Base-by-base conservation (phyloP, 2,113 vertebrate species). In the Lycaon pictus region DNA sequence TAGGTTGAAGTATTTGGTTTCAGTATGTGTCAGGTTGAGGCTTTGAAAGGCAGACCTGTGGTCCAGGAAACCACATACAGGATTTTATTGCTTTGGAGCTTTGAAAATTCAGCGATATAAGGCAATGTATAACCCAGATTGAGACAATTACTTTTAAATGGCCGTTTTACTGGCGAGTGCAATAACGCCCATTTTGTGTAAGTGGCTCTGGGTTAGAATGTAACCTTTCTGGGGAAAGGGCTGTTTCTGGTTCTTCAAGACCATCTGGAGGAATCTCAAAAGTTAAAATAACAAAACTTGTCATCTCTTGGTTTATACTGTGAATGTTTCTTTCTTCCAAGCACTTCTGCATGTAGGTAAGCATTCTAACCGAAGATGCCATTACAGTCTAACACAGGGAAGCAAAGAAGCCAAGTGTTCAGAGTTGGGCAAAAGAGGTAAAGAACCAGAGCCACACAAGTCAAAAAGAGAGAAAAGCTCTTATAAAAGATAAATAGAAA, bases 1-100 rank as follows among this genome's bases (percentile, higher is more conserved):
- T 35, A 89, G 37, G n/a, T 71, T 60, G 51, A 95, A 93, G 91
- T 93, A 77, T 98, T 95, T 91, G 79, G 56, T 97, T 98, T 97
- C 91, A 83, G 88, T 62, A 11, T 90, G 65, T 60, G 22, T 94
- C 56, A 91, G 79, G 67, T 58, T 94, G 69, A 93, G 48, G 11
- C 93, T 98, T 93, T 95, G 65, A 95, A 97, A 97, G 90, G 79
- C 17, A 94, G 81, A 80, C 20, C 35, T 85, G 53, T 96, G 79
- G 63, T 91, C 25, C 56, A 83, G 83, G 67, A 97, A 88, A 87
- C 65, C 19, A 37, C 87, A 88, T 69, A 58, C 56, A 10, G 2
- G 37, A 65, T 79, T 65, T 22, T 79, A 11, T 94, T 94, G 48
- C 51, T 95, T 96, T 88, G 51, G 94, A 53, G 23, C 22, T 60